These are phyloP conservation scores for Nothocercus julius DNA, from an alignment of 2,113 vertebrate genomes.

Conservation along the genomic window DNA sequence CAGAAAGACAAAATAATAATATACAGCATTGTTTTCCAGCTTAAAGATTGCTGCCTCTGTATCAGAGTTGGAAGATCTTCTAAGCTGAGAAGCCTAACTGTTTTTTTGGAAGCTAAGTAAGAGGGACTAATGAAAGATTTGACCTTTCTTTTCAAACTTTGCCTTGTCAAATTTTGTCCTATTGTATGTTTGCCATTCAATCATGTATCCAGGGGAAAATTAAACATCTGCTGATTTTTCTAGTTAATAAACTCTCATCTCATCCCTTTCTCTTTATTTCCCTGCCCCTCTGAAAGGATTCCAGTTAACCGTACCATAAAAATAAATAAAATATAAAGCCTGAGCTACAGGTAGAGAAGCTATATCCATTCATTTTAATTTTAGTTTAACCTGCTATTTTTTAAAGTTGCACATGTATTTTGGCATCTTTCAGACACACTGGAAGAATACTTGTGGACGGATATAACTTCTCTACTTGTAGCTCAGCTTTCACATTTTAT, in stretches of 20 bases:
- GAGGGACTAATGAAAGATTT: background rate
- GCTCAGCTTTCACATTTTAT: background rate
- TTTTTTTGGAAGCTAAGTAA: background rate
- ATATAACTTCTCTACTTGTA: background rate
- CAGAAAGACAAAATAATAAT: conserved; percentile 23
- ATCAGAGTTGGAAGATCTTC: background rate
- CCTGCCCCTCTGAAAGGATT: background rate
- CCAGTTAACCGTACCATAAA: background rate
- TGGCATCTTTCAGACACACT: background rate
- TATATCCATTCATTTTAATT: background rate
- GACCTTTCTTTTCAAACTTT: background rate
- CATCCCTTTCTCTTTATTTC: background rate
- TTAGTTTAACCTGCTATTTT: too few species aligned
- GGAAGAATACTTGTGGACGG: too few species aligned
- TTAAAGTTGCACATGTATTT: too few species aligned
- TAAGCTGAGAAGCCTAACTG: background rate
- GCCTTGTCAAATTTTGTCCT: background rate
- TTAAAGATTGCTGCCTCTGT: background rate
- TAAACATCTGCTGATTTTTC: background rate
- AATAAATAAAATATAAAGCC: background rate
- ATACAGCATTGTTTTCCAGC: fast-evolving
- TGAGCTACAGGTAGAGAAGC: background rate
- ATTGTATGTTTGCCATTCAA: background rate
- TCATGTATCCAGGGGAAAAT: background rate
- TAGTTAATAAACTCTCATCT: background rate